Evolutionary conservation across 1,140 invertebrate species (phyloP), one percentile per base, ranked within the genome.

Genomic region (Pteromalus puparum): DNA sequence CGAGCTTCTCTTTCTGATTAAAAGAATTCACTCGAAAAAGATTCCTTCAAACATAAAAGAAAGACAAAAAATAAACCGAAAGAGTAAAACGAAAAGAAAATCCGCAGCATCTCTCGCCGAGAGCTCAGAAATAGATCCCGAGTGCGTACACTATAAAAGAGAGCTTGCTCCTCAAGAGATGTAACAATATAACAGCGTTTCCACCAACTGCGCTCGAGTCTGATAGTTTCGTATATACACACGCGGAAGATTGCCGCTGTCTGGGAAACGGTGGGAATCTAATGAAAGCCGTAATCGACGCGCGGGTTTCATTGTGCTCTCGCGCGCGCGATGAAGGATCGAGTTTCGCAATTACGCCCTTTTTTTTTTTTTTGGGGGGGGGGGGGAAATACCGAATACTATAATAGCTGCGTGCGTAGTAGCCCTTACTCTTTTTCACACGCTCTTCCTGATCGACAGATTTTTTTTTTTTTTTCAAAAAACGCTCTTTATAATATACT

Each of bases 231-330:
- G 48, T 42, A 42, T 38, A 38, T 42, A 21, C 18, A 53, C 18
- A 61, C 53, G 53, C 53, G 18, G 53, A 61, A 61, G 53, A 61
- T 61, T 7, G 21, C 18, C 3, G 30, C 18, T 61, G 53, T 61
- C 53, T 61, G 53, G 30, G 26, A 67, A 38, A 61, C 21, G 13
- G 76, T 18, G 0, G 30, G 18, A 30, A 67, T 78, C 76, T 61
- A 78, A 78, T 78, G 28, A 78, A 65, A 78, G 48, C 21, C 21
- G 21, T 77, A 65, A 77, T 77, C 75, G 26, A 26, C 48, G 48
- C 48, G 48, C 13, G 13, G 38, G 48, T 53, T 21, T 53, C 48
- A 53, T 18, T 53, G 48, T 53, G 18, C n/a, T n/a, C n/a, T n/a
- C n/a, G n/a, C 46, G 9, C 13, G 46, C 15, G 3, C 53, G 53